Base-by-base conservation (phyloP, 2,797 vertebrate species). In the Gymnodraco acuticeps region DNA sequence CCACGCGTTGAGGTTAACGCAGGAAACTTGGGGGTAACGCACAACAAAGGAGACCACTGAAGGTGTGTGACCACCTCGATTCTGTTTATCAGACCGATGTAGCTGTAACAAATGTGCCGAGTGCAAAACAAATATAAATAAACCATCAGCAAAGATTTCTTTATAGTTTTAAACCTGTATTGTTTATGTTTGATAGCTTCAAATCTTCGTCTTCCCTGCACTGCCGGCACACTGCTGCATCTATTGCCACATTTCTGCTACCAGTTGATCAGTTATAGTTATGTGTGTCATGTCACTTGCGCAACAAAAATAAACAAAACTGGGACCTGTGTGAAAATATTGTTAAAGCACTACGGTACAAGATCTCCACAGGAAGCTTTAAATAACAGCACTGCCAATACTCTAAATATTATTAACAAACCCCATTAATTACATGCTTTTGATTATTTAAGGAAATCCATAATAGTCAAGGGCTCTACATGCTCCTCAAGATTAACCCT, bases 1-100 rank as follows among this genome's bases (percentile, higher is more conserved):
- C 3, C 0, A 27, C 0, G 27, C 1, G 20, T 5, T 81, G 82
- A 81, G 88, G 88, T 85, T 83, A 51, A 74, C 74, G 11, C 83
- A 78, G 83, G 85, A 90, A 86, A 53, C 17, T 12, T 9, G n/a
- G 65, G 74, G 31, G 45, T 72, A 50, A 42, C 0, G 27, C 47
- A 60, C 59, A 61, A 68, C 16, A 56, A 45, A 64, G 41, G 58
- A 75, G 64, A 80, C 58, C 77, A 31, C 60, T 3, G 5, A 59
- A 54, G 19, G 67, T 72, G 63, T n/a, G 20, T 70, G 58, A 76
- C 68, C 74, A 59, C 75, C 13, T 42, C 8, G 2, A 7, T 6
- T 38, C 33, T 38, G 33, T 9, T 38, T 38, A 38, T 38, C 33
- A 38, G 6, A 38, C 6, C 8, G 33, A 38, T 38, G 33, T 38